Conservation (phyloP, 2,888 invertebrate genomes). For the Drosophila pullipes region DNA sequence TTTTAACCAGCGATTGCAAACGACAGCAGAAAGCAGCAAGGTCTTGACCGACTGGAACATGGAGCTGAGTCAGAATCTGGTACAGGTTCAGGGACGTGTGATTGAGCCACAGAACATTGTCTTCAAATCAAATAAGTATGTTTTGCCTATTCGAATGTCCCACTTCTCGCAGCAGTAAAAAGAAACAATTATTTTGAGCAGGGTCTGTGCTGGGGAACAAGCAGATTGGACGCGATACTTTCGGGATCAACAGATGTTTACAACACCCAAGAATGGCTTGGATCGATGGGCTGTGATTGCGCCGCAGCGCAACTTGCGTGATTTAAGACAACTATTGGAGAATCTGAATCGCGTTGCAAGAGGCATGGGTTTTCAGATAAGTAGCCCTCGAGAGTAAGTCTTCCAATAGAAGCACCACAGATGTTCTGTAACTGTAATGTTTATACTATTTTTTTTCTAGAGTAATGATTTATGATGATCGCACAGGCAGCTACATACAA, state of each 20-base stretch:
- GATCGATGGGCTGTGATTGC: constrained; percentile 85
- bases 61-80: constrained; percentile 87
- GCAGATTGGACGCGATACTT: constrained; percentile 93
- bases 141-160: neutral
- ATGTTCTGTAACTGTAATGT: neutral
- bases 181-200: constrained; percentile 1
- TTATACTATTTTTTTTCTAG: constrained; percentile 47
- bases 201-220: constrained; percentile 86
- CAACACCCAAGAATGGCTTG: constrained; percentile 81
- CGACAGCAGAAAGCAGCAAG: constrained; percentile 86
- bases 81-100: constrained; percentile 89
- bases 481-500: constrained; percentile 87
- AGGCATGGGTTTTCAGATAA: constrained; percentile 85
- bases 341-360: constrained; percentile 84
- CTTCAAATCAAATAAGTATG: constrained; percentile 84
- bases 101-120: constrained; percentile 89
- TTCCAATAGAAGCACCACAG: constrained; percentile 7
- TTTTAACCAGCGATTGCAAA: constrained; percentile 89
- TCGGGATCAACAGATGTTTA: constrained; percentile 86
- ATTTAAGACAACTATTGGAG: constrained; percentile 77
- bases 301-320: constrained; percentile 71
- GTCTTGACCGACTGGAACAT: constrained; percentile 91
- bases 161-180: neutral
- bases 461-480: constrained; percentile 86
- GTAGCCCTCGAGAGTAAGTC: constrained; percentile 84